phyloP scores from a whole-genome alignment of 2,888 invertebrate species.

The Salpingus planirostris region DNA sequence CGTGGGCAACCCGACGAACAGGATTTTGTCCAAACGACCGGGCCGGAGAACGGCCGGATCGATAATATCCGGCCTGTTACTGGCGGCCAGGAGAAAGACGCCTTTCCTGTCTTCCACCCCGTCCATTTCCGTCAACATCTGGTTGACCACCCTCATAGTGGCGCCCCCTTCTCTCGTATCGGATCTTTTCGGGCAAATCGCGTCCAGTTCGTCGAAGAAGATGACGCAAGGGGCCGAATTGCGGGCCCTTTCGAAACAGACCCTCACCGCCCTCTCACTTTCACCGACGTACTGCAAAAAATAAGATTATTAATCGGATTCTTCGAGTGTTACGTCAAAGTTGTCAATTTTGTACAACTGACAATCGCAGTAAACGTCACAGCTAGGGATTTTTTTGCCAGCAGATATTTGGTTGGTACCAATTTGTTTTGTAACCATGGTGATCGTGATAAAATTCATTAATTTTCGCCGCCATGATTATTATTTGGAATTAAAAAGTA shows the following conservation, averaged over 20 bases:
- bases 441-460: too few species aligned
- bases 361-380: too few species aligned
- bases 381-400: too few species aligned
- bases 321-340: too few species aligned
- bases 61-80: slow-evolving; percentile 93
- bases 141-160: slow-evolving; percentile 85
- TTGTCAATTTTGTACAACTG: too few species aligned
- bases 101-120: slow-evolving; percentile 86
- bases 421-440: too few species aligned
- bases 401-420: too few species aligned
- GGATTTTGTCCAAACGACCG: slow-evolving; percentile 82
- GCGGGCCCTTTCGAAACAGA: slow-evolving; percentile 87
- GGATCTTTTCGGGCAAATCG: slow-evolving; percentile 83
- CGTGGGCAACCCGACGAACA: slow-evolving; percentile 84
- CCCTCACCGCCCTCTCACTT: slow-evolving; percentile 93
- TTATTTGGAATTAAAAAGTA: too few species aligned
- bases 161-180: slow-evolving; percentile 66
- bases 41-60: slow-evolving; percentile 88
- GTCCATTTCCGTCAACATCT: slow-evolving; percentile 97
- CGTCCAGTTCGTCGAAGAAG: slow-evolving; percentile 97
- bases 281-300: slow-evolving; percentile 85
- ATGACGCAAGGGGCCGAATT: slow-evolving; percentile 97
- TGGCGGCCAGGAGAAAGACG: slow-evolving; percentile 93
- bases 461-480: too few species aligned
- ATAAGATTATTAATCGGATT: slow-evolving; percentile 6